phyloP scores from a whole-genome alignment of 2,113 vertebrate species.

The Rhodinocichla rosea region DNA sequence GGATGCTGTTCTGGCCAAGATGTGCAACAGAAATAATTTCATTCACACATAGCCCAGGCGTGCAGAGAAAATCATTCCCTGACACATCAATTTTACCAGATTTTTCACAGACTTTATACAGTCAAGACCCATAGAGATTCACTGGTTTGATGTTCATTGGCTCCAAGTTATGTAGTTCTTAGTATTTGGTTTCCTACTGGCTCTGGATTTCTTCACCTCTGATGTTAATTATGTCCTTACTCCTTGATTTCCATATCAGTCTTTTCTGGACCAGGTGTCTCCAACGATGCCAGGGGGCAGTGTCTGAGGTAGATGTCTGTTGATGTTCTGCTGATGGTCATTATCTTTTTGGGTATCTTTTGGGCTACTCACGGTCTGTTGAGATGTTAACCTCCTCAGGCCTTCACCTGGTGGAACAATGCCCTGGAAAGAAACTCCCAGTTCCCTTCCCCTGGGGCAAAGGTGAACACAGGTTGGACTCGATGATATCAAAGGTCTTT shows the following conservation, averaged over 20 bases:
- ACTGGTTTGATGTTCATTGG: neutral
- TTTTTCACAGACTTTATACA: neutral
- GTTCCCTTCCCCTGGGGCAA: fast-evolving
- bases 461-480: neutral
- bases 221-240: neutral
- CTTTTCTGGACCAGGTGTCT: neutral
- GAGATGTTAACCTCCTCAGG: neutral
- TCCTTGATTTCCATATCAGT: neutral
- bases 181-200: neutral
- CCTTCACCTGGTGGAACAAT: neutral
- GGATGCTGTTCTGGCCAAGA: neutral
- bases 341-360: neutral
- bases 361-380: neutral
- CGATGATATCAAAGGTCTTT: neutral
- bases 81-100: neutral
- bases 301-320: fast-evolving
- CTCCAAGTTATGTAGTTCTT: neutral
- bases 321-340: neutral
- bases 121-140: neutral
- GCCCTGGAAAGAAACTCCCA: neutral
- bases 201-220: neutral
- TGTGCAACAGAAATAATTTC: neutral
- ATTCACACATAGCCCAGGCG: neutral
- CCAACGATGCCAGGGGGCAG: neutral
- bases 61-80: neutral